phyloP scores from a whole-genome alignment of 2,888 invertebrate genomes.

The Catocala fraxini region DNA sequence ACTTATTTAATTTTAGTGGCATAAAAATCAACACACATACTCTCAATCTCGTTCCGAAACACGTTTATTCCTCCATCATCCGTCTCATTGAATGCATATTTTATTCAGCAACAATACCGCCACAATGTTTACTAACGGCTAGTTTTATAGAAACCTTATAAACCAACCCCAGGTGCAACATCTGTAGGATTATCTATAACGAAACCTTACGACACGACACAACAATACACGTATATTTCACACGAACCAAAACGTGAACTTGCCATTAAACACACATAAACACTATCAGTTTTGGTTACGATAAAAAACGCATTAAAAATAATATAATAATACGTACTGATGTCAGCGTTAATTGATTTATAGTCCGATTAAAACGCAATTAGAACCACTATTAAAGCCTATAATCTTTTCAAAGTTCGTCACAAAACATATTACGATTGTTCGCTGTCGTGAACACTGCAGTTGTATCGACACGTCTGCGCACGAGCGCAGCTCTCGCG shows the following conservation, averaged over 20 bases:
- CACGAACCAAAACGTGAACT: conserved; percentile 5
- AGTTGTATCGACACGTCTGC: conserved; percentile 24
- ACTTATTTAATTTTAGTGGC: too few species aligned
- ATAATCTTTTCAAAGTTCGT: conserved; percentile 15
- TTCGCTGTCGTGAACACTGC: conserved; percentile 15
- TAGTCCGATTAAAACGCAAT: conserved; percentile 2
- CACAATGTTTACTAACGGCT: conserved; percentile 4
- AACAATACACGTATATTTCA: conserved; percentile 12
- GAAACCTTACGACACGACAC: conserved; percentile 35
- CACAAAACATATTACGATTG: conserved; percentile 14
- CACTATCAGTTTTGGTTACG: not conserved
- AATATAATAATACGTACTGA: conserved; percentile 13
- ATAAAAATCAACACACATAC: too few species aligned
- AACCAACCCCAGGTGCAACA: conserved; percentile 25
- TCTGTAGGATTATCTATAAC: conserved; percentile 40
- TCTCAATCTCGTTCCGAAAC: conserved; percentile 6
- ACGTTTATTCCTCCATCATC: not conserved
- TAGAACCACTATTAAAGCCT: conserved; percentile 2
- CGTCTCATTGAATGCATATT: not conserved
- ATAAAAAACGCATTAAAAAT: not conserved
- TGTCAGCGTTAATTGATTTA: not conserved
- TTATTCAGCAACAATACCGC: not conserved
- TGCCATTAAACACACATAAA: conserved; percentile 13
- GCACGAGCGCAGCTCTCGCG: conserved; percentile 40
- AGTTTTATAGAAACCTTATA: conserved; percentile 48